phyloP scores from a whole-genome alignment of 2,113 vertebrate genomes.

The human region GRCh38 chr6:144224501-144225000 shows the following conservation, averaged over 20 bases:
- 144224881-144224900: background rate
- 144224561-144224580: no score
- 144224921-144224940: background rate
- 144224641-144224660: background rate
- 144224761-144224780: background rate
- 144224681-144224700: background rate
- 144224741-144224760: background rate
- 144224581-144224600: no score
- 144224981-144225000: background rate
- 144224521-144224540: no score
- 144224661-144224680: background rate
- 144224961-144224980: background rate
- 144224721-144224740: background rate
- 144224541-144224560: no score
- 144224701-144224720: background rate
- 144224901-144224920: background rate
- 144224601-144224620: slow-evolving; percentile 35
- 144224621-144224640: background rate
- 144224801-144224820: background rate
- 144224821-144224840: background rate
- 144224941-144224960: background rate
- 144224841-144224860: slow-evolving; percentile 5
- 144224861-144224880: background rate
- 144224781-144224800: background rate
- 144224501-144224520: no score